Conservation (phyloP, 2,888 invertebrate genomes). For the Trachelus troglodyta region DNA sequence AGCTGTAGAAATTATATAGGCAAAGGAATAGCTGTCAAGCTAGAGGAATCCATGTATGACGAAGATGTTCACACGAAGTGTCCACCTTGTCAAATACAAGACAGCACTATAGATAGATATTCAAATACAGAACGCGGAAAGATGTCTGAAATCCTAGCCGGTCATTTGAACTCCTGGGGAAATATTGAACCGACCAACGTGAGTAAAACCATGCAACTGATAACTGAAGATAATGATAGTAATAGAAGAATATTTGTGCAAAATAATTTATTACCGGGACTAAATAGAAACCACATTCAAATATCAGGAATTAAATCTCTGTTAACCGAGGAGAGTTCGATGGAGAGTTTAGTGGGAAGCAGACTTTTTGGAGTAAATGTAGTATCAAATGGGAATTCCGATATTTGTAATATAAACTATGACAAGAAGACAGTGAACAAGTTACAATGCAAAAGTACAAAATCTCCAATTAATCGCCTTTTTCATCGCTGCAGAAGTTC, state of each 20-base stretch:
- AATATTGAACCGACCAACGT: background rate
- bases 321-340: background rate
- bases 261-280: background rate
- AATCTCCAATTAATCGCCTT: background rate
- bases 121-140: background rate
- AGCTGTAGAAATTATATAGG: background rate
- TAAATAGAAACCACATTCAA: background rate
- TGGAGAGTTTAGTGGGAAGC: background rate
- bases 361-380: background rate
- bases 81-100: background rate
- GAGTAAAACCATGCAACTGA: background rate
- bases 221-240: background rate
- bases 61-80: constrained; percentile 31
- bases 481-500: background rate
- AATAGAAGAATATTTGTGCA: background rate
- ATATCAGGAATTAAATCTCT: background rate
- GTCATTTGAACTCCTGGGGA: background rate
- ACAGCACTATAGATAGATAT: background rate
- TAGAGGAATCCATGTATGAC: constrained; percentile 44
- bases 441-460: background rate
- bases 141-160: background rate
- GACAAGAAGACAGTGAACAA: background rate
- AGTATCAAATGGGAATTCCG: background rate
- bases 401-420: background rate
- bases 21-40: constrained; percentile 38